phyloP scores from a whole-genome alignment of 2,797 vertebrate species.

The Channallabes apus region DNA sequence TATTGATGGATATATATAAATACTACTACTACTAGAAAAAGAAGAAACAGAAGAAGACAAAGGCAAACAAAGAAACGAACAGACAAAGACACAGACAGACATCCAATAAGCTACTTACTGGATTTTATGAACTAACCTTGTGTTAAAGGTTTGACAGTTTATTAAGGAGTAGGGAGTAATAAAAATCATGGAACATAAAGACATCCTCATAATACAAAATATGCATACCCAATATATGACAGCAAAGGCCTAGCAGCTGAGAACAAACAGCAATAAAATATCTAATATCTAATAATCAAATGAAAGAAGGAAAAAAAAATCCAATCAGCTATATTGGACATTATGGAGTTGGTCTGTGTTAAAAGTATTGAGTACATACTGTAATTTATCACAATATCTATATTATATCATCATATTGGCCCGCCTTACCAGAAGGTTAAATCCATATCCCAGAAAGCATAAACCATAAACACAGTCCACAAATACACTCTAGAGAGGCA shows the following conservation, averaged over 20 bases:
- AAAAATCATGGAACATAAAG: no score
- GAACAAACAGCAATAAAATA: conserved; percentile 12
- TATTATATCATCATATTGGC: conserved; percentile 15
- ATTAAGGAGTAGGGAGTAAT: background rate
- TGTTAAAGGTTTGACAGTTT: background rate
- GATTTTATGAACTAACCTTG: background rate
- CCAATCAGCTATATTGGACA: conserved; percentile 10
- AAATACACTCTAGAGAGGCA: conserved; percentile 37
- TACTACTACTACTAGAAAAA: no score
- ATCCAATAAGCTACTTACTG: background rate
- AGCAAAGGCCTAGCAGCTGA: background rate
- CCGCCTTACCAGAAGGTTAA: conserved; percentile 25
- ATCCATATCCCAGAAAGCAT: conserved; percentile 25
- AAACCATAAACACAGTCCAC: conserved; percentile 26
- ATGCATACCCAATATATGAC: no score
- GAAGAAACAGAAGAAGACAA: no score
- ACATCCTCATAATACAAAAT: no score
- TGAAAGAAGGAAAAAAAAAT: background rate
- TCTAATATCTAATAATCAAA: background rate
- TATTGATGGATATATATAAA: no score
- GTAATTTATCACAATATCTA: conserved; percentile 19
- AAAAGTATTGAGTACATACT: conserved; percentile 15
- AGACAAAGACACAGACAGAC: background rate
- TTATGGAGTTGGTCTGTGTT: conserved; percentile 6
- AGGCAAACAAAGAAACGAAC: background rate